These are phyloP conservation scores for Larimichthys crocea DNA, from an alignment of 2,113 vertebrate species.

Conservation along the genomic window DNA sequence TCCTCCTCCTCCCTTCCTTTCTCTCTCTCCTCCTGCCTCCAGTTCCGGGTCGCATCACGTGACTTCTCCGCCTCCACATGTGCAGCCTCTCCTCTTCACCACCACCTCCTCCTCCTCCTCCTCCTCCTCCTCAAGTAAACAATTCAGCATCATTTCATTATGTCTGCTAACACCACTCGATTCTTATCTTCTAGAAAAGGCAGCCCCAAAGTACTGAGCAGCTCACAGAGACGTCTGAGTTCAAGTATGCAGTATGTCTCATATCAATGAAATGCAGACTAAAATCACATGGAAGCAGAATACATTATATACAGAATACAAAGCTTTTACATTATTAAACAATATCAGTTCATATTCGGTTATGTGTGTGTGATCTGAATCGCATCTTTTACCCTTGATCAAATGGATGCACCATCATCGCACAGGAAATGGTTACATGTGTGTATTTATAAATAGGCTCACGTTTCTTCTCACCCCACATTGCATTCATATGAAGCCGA, in stretches of 20 bases:
- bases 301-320: too few relatives aligned
- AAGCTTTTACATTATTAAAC: not conserved
- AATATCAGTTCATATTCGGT: not conserved
- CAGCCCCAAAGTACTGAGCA: not conserved
- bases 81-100: slow-evolving; percentile 1
- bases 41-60: slow-evolving; percentile 67
- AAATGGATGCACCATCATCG: slow-evolving; percentile 12
- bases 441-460: slow-evolving; percentile 59
- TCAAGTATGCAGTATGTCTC: not conserved
- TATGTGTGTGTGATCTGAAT: not conserved
- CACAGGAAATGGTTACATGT: slow-evolving; percentile 26
- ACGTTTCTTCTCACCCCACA: slow-evolving; percentile 55
- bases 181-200: slow-evolving; percentile 5
- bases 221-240: not conserved
- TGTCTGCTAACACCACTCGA: slow-evolving; percentile 34
- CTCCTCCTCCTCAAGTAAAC: slow-evolving; percentile 61
- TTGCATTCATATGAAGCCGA: slow-evolving; percentile 34
- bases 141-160: slow-evolving; percentile 60
- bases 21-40: not conserved
- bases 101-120: not conserved
- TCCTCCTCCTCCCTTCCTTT: too few relatives aligned
- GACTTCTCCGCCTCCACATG: slow-evolving; percentile 66
- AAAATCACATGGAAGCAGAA: not conserved
- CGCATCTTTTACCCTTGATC: not conserved
- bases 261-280: not conserved